Evolutionary conservation across 2,797 vertebrate species (phyloP).

Genomic region (Catostomus latipinnis): DNA sequence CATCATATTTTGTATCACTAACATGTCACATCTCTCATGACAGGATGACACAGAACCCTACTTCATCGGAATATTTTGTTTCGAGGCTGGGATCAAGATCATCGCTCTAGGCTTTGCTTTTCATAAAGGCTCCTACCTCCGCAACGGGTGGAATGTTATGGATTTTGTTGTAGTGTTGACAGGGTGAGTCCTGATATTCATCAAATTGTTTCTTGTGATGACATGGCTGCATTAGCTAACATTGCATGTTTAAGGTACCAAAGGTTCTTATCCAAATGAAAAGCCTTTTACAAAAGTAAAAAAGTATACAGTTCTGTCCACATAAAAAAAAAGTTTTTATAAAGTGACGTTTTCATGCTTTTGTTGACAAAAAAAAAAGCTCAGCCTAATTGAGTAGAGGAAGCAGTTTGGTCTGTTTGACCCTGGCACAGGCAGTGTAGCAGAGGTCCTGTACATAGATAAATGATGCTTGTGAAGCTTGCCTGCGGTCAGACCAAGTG

Average conservation of each 20-base stretch:
- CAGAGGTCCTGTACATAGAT: constrained; percentile 22
- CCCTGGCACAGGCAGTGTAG: constrained; percentile 16
- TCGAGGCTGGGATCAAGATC: constrained; percentile 97
- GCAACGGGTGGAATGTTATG: constrained; percentile 97
- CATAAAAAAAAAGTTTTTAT: too few species aligned
- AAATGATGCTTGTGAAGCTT: constrained; percentile 21
- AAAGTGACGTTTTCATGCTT: not conserved
- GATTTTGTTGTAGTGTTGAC: constrained; percentile 97
- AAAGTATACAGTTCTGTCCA: too few species aligned
- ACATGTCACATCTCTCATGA: constrained; percentile 9
- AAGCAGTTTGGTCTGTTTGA: constrained; percentile 22
- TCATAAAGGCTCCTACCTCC: constrained; percentile 95
- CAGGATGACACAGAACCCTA: constrained; percentile 97
- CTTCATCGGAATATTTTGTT: constrained; percentile 99
- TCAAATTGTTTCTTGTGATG: not conserved
- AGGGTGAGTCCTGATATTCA: constrained; percentile 83
- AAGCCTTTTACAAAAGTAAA: not conserved
- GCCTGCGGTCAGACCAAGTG: constrained; percentile 10
- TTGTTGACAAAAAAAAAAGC: constrained; percentile 9
- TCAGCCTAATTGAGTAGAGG: not conserved
- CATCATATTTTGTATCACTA: constrained; percentile 6
- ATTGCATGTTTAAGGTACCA: not conserved
- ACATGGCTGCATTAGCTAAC: too few species aligned
- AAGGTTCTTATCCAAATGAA: not conserved
- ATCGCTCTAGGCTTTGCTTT: constrained; percentile 94